Evolutionary conservation across 1,140 invertebrate genomes (phyloP), one percentile per base, ranked within the genome.

Genomic region (Listronotus bonariensis): DNA sequence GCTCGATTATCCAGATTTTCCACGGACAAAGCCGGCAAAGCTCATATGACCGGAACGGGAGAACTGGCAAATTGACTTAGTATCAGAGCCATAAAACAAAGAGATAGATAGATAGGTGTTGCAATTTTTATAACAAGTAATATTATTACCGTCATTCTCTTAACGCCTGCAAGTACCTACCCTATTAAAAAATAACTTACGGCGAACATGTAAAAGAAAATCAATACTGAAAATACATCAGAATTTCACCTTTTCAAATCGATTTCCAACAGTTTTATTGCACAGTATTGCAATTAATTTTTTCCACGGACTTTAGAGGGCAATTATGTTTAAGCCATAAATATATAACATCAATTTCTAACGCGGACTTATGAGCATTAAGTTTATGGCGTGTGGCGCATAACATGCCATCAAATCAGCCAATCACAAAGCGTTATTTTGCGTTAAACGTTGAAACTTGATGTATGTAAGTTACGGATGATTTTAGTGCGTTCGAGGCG

Each of bases 231-330:
- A 11, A 41, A 11, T 14, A 14, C 14, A 11, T 11, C 14, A 14
- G 14, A 41, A 41, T 41, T 14, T 14, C 11, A 11, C 40, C 11
- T 14, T 12, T 41, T 12, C 43, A 2, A 46, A 46, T 46, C 43
- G 43, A 46, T 46, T 46, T 8, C 43, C 43, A 46, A 46, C 43
- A 46, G 43, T 46, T 46, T 46, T 46, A 46, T 18, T n/a, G 43
- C n/a, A 46, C n/a, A n/a, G 43, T 15, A 15, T 46, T 15, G 43
- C 43, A 46, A 46, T 46, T 46, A 26, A 46, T 46, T 46, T 46
- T 46, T 46, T 46, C 9, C n/a, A 46, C 43, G 43, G 43, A 46
- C 17, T 46, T 46, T 46, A 46, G 43, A 46, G 43, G 43, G 43
- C 43, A 46, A 46, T 46, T 46, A 46, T 46, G 43, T 17, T 17